phyloP scores from a whole-genome alignment of 2,113 vertebrate species.

The Meles meles region DNA sequence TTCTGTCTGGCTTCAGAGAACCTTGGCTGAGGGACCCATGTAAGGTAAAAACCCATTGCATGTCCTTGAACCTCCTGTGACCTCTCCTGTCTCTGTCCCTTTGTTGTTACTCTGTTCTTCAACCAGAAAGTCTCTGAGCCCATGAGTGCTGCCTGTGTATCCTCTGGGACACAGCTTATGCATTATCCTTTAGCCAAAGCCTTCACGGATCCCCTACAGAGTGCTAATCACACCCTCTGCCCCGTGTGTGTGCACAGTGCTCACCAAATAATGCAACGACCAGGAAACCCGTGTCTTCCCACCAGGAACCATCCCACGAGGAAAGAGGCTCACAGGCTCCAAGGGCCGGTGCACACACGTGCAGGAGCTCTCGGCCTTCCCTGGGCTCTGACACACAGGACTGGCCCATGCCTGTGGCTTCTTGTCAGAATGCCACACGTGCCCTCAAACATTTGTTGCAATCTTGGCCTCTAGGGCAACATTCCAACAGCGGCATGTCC shows the following conservation, averaged over 20 bases:
- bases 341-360: neutral
- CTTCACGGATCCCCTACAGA: neutral
- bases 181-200: neutral
- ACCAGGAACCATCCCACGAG: neutral
- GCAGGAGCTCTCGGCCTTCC: neutral
- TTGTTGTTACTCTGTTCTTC: neutral
- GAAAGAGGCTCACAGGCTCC: neutral
- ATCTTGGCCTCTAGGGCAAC: neutral
- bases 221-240: neutral
- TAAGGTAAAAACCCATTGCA: neutral
- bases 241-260: fast-evolving
- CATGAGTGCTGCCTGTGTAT: fast-evolving
- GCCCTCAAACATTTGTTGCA: neutral
- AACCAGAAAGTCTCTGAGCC: neutral
- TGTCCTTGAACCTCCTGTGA: neutral
- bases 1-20: too few species aligned
- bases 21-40: neutral
- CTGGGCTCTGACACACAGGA: neutral
- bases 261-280: neutral
- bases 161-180: neutral
- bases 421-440: neutral
- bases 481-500: neutral
- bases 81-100: neutral
- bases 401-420: neutral
- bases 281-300: neutral